Percentiles rank a stretch among this genome's conserved stretches.
Evolutionary conservation across 1,140 invertebrate species (phyloP).

Genomic region (Stenopsyche tienmushanensis): DNA sequence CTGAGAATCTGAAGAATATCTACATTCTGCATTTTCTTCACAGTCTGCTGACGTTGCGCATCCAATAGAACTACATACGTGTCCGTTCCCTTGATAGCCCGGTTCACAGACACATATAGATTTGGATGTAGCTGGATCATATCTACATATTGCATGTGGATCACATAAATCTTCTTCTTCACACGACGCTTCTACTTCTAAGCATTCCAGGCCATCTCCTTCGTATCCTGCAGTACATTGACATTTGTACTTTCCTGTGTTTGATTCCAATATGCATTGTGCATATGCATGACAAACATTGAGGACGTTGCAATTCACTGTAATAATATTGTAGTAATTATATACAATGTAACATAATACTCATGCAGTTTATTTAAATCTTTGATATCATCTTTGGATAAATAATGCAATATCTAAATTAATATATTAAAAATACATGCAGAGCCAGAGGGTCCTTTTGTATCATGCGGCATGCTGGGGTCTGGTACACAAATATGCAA

Average conservation of each 20-base stretch:
- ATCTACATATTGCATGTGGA: conserved; percentile 70
- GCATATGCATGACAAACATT: conserved; percentile 77
- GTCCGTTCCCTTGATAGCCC: conserved; percentile 81
- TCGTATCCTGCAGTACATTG: conserved; percentile 76
- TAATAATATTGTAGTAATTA: conserved; percentile 45
- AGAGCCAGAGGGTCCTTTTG: conserved; percentile 53
- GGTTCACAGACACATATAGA: conserved; percentile 75
- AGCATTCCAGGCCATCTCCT: conserved; percentile 77
- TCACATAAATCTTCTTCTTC: conserved; percentile 71
- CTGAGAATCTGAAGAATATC: conserved; percentile 64
- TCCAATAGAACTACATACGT: conserved; percentile 62
- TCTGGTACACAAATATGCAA: conserved; percentile 49
- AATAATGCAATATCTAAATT: conserved; percentile 40
- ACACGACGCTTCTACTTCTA: conserved; percentile 64
- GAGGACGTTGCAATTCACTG: conserved; percentile 70
- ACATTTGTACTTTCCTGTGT: conserved; percentile 66
- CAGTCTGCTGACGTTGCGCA: conserved; percentile 73
- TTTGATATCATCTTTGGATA: conserved; percentile 43
- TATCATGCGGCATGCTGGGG: conserved; percentile 48
- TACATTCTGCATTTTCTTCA: conserved; percentile 73
- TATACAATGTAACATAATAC: conserved; percentile 18
- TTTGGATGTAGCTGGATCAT: conserved; percentile 62
- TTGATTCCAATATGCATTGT: conserved; percentile 66
- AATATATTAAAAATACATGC: conserved; percentile 46
- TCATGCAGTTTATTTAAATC: conserved; percentile 39